These are phyloP conservation scores for Tympanoctomys barrerae DNA, from an alignment of 2,797 vertebrate genomes.

Conservation along the genomic window DNA sequence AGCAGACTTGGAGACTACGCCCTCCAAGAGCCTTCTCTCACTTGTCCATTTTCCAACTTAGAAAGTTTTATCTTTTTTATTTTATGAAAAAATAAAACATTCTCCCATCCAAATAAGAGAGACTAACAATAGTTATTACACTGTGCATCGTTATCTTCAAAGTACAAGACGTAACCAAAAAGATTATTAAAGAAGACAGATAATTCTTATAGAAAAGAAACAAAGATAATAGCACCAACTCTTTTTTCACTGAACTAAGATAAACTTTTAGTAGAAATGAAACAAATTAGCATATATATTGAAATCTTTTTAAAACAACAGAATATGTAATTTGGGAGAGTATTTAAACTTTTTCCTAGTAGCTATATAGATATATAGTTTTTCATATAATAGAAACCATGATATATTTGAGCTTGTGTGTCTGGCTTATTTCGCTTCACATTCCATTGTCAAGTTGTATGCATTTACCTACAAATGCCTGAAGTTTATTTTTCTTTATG, in stretches of 20 bases:
- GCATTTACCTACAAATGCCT: neutral
- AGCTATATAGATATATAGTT: neutral
- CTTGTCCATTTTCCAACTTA: neutral
- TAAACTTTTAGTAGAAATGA: neutral
- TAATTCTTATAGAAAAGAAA: neutral
- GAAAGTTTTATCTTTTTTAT: neutral
- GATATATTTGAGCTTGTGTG: neutral
- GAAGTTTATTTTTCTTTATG: neutral
- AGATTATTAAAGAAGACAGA: neutral
- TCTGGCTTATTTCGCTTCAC: neutral
- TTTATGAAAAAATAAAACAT: neutral
- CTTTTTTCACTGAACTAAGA: neutral
- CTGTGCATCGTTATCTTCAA: neutral
- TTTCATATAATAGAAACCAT: neutral
- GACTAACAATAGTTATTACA: neutral
- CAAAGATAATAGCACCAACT: neutral
- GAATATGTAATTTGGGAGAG: neutral
- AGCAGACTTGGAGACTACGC: neutral
- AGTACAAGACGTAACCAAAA: neutral
- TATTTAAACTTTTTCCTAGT: neutral
- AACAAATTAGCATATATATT: neutral
- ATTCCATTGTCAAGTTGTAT: neutral
- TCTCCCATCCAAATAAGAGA: neutral
- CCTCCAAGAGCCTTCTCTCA: neutral
- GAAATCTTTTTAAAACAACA: neutral